Evolutionary conservation across 2,888 invertebrate species (phyloP), one percentile per base, ranked within the genome.

Genomic region (Thereva nobilitata): DNA sequence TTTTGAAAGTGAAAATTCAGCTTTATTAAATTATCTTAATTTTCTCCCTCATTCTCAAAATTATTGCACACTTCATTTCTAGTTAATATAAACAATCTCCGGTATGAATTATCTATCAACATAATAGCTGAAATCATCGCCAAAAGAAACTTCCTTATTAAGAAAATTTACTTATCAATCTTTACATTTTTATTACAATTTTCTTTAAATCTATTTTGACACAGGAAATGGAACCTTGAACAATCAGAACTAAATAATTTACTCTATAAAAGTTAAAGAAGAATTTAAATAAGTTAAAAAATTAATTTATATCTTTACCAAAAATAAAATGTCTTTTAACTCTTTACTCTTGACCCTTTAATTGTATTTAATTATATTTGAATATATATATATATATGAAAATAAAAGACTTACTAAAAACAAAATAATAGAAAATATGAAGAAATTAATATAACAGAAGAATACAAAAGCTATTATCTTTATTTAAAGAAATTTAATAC

Each of bases 331-430:
- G 38, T 50, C 38, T 8, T 5, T 10, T 47, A 41, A 61, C 34
- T 50, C 61, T 49, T 61, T 50, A 23, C 50, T 23, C 49, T 59
- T 61, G 38, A 50, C 59, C 23, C 23, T 23, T 59, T 35, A 44
- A 47, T 61, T 35, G 47, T 10, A 53, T 59, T 47, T 59, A 49
- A 38, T 38, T 49, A 23, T 23, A 23, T 23, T 23, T 23, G 23
- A 23, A 23, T 23, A 23, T 2, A 23, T 23, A n/a, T n/a, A n/a
- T 44, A 10, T 35, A 61, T 40, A 50, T 50, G 41, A 50, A 41
- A 50, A 61, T 37, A 61, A 61, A 61, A 61, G 61, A 61, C 61
- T 61, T 61, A 50, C 61, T 61, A 50, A 61, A 61, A 50, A 49
- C n/a, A 61, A 41, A 42, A 55, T 23, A 40, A 6, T 40, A 38